Base-by-base conservation (phyloP, 2,113 vertebrate genomes). In the Microcebus griseorufus region DNA sequence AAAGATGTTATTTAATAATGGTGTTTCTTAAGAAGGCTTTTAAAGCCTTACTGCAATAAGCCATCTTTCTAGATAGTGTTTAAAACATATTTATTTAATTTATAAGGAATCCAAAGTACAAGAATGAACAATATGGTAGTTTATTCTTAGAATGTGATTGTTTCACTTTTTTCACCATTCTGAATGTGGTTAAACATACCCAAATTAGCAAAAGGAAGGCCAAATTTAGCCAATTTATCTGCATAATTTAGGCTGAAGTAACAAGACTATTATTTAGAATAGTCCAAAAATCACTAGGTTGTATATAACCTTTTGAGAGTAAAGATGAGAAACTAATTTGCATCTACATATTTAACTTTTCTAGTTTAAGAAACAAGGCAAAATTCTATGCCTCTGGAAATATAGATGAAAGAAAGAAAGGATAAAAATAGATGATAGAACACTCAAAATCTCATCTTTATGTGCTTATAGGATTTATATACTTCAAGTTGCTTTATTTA, bases 301-400 rank as follows among this genome's bases (percentile, higher is more conserved):
- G 53, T 25, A 51, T 93, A 92, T 81, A 83, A 90, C 17, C 11
- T 73, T 97, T 97, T 97, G 67, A 94, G 39, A 86, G 67, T 93
- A 73, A 96, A 94, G 62, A 72, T 93, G 89, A 86, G 60, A 95
- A 95, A 55, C 55, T 89, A 11, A 5, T 42, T 92, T 81, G 10
- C 14, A 70, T 84, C 18, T 65, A 32, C 82, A 88, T 75, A 84
- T 70, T 87, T 94, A 64, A 80, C 73, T 90, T 73, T 58, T 14
- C 34, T 87, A 62, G 27, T 92, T 94, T 78, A 83, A 88, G 62
- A 95, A 88, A 78, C 83, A 10, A 94, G 78, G 29, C 81, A 73
- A 96, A 60, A 95, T 48, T 82, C 20, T 86, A 4, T 87, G 2
- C 34, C 16, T 92, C 7, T 92, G 45, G 53, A 96, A 93, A 65